Percentiles rank a stretch among this genome's conserved stretches.
phyloP scores from a whole-genome alignment of 2,113 vertebrate species.

The Notothenia rossii region DNA sequence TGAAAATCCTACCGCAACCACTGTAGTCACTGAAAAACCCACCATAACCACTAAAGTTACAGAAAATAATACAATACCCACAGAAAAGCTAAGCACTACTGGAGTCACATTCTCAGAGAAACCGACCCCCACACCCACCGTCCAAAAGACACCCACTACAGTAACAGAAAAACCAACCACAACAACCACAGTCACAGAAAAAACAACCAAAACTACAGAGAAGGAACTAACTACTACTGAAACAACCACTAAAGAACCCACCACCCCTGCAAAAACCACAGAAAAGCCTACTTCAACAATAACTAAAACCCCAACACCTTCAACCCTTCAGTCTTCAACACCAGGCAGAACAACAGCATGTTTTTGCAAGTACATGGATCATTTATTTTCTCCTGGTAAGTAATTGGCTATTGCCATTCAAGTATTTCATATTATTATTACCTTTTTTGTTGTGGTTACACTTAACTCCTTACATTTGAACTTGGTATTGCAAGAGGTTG shows the following conservation, averaged over 20 bases:
- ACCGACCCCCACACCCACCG: not conserved
- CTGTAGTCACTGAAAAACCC: not conserved
- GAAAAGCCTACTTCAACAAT: not conserved
- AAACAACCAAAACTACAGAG: too few relatives aligned
- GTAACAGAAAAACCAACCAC: not conserved
- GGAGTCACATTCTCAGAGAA: not conserved
- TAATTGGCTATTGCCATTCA: not conserved
- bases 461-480: not conserved
- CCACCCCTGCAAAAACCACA: not conserved
- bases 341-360: conserved; percentile 47
- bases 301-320: not conserved
- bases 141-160: not conserved
- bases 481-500: not conserved
- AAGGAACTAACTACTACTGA: too few relatives aligned
- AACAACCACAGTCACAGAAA: not conserved
- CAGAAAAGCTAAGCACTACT: too few relatives aligned
- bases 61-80: not conserved
- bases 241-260: not conserved
- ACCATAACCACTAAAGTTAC: not conserved
- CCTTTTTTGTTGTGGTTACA: not conserved
- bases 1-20: too few relatives aligned
- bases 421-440: not conserved
- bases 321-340: conserved; percentile 7
- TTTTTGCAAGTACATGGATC: conserved; percentile 65
- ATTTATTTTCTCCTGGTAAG: conserved; percentile 66